Base-by-base conservation (phyloP, 1,140 invertebrate species). In the Caenorhabditis latens region DNA sequence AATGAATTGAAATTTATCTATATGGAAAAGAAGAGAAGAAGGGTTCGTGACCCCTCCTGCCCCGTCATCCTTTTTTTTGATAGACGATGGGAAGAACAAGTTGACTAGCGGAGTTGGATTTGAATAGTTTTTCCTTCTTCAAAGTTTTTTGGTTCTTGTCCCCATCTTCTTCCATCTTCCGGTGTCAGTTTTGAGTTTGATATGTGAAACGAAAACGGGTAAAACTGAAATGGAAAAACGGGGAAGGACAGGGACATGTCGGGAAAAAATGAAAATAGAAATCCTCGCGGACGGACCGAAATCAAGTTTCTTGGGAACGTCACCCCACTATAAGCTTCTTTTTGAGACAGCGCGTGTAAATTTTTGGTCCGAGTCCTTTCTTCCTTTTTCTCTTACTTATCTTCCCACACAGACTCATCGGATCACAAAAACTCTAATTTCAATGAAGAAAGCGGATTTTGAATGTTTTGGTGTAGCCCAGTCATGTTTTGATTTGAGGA, bases 231-330 rank as follows among this genome's bases (percentile, higher is more conserved):
- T n/a, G 32, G 32, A 32, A 46, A 79, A 71, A 46, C 46, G 71
- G 42, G 71, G 21, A 46, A 79, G 19, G 42, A 21, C 14, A 50
- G 43, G 43, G 71, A 50, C 46, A 50, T 42, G 43, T 79, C 71
- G 53, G 24, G 71, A 48, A 71, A 79, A 71, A 46, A 9, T n/a
- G 46, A 71, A 65, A 63, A 67, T 43, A 46, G 46, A 50, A 79
- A 79, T 53, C n/a, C 16, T 53, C 8, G 13, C 9, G 40, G 46
- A 79, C 40, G 46, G 43, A 50, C 71, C 71, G 46, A 79, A 79
- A 79, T 79, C 71, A 79, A 79, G 71, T 50, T 79, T 79, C 71
- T 79, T 79, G 71, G 71, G 71, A 79, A 79, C 71, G 46, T 79
- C 71, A 79, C 65, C 40, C 63, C 43, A n/a, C 40, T 79, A 24